Base-by-base conservation (phyloP, 2,797 vertebrate genomes). In the Geotrypetes seraphini region DNA sequence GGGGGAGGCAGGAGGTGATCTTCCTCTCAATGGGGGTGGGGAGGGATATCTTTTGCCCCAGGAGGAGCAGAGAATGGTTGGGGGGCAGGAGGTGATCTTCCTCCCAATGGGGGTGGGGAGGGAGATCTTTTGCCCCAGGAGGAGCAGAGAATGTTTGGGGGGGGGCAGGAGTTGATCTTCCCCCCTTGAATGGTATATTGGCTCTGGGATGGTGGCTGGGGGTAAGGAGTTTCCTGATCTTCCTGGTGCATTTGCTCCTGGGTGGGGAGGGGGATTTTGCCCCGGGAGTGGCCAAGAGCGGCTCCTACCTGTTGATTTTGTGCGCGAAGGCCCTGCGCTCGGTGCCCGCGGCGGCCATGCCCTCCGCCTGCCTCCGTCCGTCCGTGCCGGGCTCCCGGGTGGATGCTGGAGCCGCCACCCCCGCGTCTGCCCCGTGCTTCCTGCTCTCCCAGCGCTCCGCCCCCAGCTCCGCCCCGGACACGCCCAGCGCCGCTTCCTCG, bases 311-410 rank as follows among this genome's bases (percentile, higher is more conserved):
- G 78, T 89, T 92, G 62, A 91, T 92, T 67, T 89, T 91, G 58
- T 89, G 87, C 37, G 88, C 89, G 60, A 92, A 92, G 47, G 90
- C 90, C 68, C 90, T 88, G 73, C 89, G 80, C 31, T 92, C 90
- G 43, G 74, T 79, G 22, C 69, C 67, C 12, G 86, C 69, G 21
- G 84, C 80, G 61, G 84, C 67, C 81, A 83, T 88, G 43, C 12
- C 10, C 8, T 17, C 18, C 36, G 11, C 36, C 19, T 25, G 10
- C 27, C 25, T 20, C 18, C 19, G 13, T 11, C 13, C 18, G 40
- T 28, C 19, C 47, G 36, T 13, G 21, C 43, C 29, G 38, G 29
- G 30, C 50, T 44, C 51, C 40, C 50, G 36, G 50, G 34, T 10
- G 16, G 25, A 33, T 1, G 19, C 39, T 31, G 36, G 30, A 33